A percentile compares a stretch with the other conserved stretches of the same genome.
Conservation (phyloP, 37 sponge, comb jelly and placozoan species). For the Corticium candelabrum region DNA sequence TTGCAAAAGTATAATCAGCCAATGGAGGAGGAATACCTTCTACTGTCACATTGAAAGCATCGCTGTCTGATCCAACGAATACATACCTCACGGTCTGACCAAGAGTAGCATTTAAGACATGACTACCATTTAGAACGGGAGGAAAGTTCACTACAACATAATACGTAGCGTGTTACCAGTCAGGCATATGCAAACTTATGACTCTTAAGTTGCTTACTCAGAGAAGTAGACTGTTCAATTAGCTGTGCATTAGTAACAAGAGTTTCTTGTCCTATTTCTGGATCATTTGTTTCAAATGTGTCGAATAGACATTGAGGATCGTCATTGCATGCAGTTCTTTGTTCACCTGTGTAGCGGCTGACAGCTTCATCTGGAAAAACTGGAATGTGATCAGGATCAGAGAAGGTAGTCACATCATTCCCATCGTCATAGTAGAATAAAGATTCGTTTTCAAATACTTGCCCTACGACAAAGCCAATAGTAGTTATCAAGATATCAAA, state of each 20-base stretch:
- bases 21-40: no score
- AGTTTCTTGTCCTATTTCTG: conserved; percentile 23
- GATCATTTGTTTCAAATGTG: conserved; percentile 25
- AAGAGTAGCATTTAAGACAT: neutral
- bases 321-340: no score
- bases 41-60: no score
- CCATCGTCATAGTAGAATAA: conserved; percentile 32
- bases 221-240: no score
- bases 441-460: conserved; percentile 19
- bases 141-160: conserved; percentile 5
- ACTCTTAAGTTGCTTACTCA: no score
- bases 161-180: no score
- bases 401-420: conserved; percentile 1
- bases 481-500: neutral
- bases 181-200: no score
- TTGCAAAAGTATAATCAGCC: neutral
- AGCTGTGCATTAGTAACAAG: no score
- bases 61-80: neutral
- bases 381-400: conserved; percentile 33
- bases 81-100: neutral
- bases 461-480: conserved; percentile 23
- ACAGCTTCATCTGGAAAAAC: conserved; percentile 30
- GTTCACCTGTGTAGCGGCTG: no score
- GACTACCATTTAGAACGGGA: conserved; percentile 1
- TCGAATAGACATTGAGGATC: no score